Evolutionary conservation across 2,888 invertebrate species (phyloP), one percentile per base, ranked within the genome.

Genomic region (Phorcus lineatus): DNA sequence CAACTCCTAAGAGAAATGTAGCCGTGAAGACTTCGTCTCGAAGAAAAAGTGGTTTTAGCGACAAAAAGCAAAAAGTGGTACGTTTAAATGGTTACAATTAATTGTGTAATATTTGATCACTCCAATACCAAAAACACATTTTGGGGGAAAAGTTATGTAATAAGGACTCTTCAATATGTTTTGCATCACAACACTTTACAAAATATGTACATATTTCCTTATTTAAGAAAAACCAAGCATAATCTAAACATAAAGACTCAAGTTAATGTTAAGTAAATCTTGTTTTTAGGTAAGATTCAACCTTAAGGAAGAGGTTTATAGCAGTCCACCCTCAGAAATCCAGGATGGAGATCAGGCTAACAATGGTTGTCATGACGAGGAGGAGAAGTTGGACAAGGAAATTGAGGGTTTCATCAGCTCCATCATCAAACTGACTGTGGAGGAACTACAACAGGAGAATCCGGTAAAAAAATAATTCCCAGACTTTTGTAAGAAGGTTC

Each of bases 381-480:
- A 76, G 7, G 76, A 76, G 24, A 55, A 76, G 13, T 36, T 76
- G 11, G 76, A 76, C n/a, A 55, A 55, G 28, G 36, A 76, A 28
- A 76, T 76, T n/a, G 76, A 55, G 31, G 55, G 55, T 3, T 76
- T 54, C 55, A 31, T 76, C 31, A 28, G 24, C 28, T 76, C 76
- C 31, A 76, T 76, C n/a, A 17, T 76, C 16, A 53, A 31, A 31
- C 55, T 54, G n/a, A 76, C 76, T n/a, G 55, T 76, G 1, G 31
- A 76, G 24, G 76, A 76, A 76, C 24, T 76, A 2, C n/a, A 55
- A 31, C n/a, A 53, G 2, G 76, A 76, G 55, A 28, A 17, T 31
- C 24, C 55, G 55, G 76, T 76, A 28, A 16, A 47, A n/a, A n/a
- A 1, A 47, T 47, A 4, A 11, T 47, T 47, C 6, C 11, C 47